These are phyloP conservation scores for Exocentrus adspersus DNA, from an alignment of 2,888 invertebrate genomes.

Conservation along the genomic window DNA sequence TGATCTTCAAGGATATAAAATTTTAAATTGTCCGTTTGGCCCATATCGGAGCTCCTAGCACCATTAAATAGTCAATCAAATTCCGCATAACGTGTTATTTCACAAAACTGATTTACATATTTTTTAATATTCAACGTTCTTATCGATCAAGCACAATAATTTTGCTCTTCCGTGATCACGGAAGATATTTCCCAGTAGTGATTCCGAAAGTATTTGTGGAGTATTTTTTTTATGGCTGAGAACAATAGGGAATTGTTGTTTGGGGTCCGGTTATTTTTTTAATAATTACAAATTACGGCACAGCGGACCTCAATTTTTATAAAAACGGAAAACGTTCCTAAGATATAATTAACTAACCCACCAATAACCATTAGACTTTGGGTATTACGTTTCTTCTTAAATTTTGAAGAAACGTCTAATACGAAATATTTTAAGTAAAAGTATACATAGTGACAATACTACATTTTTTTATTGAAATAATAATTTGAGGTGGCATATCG, in stretches of 20 bases:
- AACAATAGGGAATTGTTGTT: not conserved
- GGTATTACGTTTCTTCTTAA: too few species aligned
- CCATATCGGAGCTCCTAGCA: slow-evolving; percentile 19
- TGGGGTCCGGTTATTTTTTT: not conserved
- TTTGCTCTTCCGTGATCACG: slow-evolving; percentile 33
- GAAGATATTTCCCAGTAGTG: slow-evolving; percentile 34
- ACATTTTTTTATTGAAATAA: too few species aligned
- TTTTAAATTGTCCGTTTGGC: slow-evolving; percentile 16
- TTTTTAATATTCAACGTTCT: slow-evolving; percentile 22
- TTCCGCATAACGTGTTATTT: slow-evolving; percentile 39
- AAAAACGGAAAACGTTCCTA: too few species aligned
- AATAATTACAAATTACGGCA: not conserved
- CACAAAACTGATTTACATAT: slow-evolving; percentile 36
- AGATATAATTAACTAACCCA: too few species aligned
- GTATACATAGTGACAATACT: too few species aligned
- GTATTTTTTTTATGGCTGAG: too few species aligned
- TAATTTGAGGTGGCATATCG: too few species aligned
- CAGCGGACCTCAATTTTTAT: not conserved
- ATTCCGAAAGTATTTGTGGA: slow-evolving; percentile 21
- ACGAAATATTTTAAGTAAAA: too few species aligned
- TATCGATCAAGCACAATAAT: slow-evolving; percentile 38
- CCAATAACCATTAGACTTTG: too few species aligned
- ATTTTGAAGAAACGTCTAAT: too few species aligned
- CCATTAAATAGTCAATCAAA: slow-evolving; percentile 42
- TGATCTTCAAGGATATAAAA: slow-evolving; percentile 25